A percentile compares a stretch with the other conserved stretches of the same genome.
These are phyloP conservation scores for Archilochus colubris DNA, from an alignment of 2,113 vertebrate genomes.

Conservation along the genomic window DNA sequence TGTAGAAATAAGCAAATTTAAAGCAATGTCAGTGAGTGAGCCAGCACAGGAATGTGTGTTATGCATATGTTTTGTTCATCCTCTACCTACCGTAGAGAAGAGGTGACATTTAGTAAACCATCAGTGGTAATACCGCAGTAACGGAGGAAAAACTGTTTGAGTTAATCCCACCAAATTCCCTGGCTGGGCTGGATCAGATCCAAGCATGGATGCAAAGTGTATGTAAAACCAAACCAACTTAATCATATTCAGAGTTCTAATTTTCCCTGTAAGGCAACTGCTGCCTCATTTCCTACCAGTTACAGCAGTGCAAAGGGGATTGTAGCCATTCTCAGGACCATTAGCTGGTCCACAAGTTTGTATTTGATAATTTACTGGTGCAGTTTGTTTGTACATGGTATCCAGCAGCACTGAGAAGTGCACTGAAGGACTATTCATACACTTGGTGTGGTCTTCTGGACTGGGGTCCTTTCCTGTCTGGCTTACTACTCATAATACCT, in stretches of 20 bases:
- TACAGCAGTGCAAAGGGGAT: not conserved
- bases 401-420: not conserved
- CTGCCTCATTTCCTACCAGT: not conserved
- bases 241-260: not conserved
- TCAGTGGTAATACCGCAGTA: not conserved
- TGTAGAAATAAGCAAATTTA: not conserved
- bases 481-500: not conserved
- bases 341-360: not conserved
- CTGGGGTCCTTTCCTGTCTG: not conserved
- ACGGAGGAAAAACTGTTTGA: not conserved
- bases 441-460: not conserved
- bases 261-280: not conserved
- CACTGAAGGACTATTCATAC: not conserved
- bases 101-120: not conserved
- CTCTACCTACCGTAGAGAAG: not conserved
- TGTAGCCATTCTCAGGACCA: not conserved
- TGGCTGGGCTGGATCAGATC: not conserved
- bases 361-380: not conserved
- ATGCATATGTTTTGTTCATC: not conserved
- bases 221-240: not conserved
- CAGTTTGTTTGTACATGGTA: not conserved
- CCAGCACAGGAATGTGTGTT: not conserved
- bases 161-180: not conserved
- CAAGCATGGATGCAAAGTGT: not conserved
- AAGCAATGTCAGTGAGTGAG: not conserved